Percentiles rank a stretch among this genome's conserved stretches.
phyloP scores from a whole-genome alignment of 2,888 invertebrate genomes.

The Hermaeophaga mercurialis region DNA sequence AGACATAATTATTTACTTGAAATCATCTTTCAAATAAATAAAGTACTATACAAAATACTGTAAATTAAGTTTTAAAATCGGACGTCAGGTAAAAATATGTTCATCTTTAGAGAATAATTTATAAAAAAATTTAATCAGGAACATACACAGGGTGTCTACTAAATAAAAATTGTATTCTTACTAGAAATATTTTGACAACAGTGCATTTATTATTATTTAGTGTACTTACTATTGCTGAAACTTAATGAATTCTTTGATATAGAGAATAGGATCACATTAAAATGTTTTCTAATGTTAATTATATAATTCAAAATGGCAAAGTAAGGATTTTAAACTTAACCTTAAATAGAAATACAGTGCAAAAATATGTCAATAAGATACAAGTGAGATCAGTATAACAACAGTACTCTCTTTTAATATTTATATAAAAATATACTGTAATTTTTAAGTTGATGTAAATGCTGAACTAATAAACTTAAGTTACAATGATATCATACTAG shows the following conservation, averaged over 20 bases:
- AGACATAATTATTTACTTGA: slow-evolving; percentile 2
- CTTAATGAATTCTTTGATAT: not conserved
- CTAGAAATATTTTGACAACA: not conserved
- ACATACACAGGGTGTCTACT: not conserved
- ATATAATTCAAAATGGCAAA: no score
- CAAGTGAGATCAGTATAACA: not conserved
- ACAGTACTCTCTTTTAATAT: not conserved
- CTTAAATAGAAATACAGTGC: no score
- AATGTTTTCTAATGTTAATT: no score
- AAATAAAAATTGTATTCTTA: not conserved
- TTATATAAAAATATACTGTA: no score
- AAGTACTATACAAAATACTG: slow-evolving; percentile 12
- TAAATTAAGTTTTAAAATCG: slow-evolving; percentile 5
- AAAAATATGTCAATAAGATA: no score
- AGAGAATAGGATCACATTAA: no score
- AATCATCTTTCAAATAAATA: not conserved
- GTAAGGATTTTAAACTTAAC: no score
- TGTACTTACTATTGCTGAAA: not conserved
- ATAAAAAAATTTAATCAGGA: not conserved
- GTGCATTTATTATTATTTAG: not conserved
- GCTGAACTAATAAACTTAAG: no score
- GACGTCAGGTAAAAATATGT: slow-evolving; percentile 6
- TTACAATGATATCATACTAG: no score
- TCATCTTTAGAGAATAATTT: not conserved
- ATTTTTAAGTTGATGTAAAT: no score